These are phyloP conservation scores for Peromyscus californicus DNA, from an alignment of 2,113 vertebrate species.

Conservation along the genomic window DNA sequence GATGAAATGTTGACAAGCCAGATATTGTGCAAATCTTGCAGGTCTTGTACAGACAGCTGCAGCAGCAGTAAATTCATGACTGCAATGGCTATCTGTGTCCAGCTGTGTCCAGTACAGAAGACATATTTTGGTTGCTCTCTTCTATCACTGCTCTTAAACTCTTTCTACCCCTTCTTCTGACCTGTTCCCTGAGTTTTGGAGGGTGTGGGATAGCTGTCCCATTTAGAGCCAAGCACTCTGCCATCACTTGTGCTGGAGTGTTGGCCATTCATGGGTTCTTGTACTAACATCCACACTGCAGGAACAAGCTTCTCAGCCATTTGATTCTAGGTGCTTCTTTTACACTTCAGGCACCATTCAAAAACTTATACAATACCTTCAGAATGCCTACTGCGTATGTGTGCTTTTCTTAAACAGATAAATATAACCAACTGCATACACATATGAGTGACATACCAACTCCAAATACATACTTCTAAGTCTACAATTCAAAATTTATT, in stretches of 20 bases:
- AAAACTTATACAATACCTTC: constrained; percentile 13
- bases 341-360: constrained; percentile 8
- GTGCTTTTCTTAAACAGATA: constrained; percentile 37
- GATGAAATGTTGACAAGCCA: background rate
- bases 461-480: background rate
- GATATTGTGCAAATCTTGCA: background rate
- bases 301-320: background rate
- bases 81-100: background rate
- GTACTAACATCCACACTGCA: background rate
- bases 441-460: background rate
- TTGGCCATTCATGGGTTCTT: background rate
- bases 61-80: too few species aligned
- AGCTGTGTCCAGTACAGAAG: background rate
- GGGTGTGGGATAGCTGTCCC: accelerated
- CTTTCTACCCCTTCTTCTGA: too few species aligned
- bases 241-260: too few species aligned
- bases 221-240: background rate
- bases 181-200: background rate
- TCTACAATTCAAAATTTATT: background rate
- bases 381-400: background rate
- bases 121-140: background rate
- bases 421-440: background rate
- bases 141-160: background rate
- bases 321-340: constrained; percentile 51
- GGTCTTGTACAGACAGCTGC: background rate